Evolutionary conservation across 2,888 invertebrate genomes (phyloP).

Genomic region (Sinohyriopsis cumingii): DNA sequence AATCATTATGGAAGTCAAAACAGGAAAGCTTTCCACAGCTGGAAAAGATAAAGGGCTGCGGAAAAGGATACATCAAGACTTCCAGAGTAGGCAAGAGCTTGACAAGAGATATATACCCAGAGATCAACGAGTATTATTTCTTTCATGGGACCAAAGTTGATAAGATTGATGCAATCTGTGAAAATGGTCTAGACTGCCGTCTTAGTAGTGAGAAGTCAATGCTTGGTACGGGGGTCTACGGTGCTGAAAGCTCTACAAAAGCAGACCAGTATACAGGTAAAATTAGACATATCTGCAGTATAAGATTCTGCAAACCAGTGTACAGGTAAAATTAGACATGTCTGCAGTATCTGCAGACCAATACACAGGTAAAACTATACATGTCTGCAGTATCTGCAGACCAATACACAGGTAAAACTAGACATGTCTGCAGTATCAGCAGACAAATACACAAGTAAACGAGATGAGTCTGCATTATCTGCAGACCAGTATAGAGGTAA

Average conservation of each 20-base stretch:
- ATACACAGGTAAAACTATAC: constrained; percentile 34
- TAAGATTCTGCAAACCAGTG: constrained; percentile 38
- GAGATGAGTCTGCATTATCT: too few relatives aligned
- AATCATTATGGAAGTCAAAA: constrained; percentile 3
- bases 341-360: constrained; percentile 38
- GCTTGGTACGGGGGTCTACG: constrained; percentile 56
- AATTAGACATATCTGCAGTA: neutral
- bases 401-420: constrained; percentile 44
- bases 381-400: constrained; percentile 24
- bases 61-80: constrained; percentile 8
- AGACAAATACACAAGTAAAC: too few relatives aligned
- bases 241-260: constrained; percentile 55
- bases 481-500: too few relatives aligned
- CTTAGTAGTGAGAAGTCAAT: constrained; percentile 35
- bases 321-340: constrained; percentile 25
- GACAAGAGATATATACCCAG: constrained; percentile 27
- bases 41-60: constrained; percentile 11
- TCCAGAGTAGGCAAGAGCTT: constrained; percentile 9
- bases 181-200: constrained; percentile 46
- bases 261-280: constrained; percentile 57
- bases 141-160: constrained; percentile 56
- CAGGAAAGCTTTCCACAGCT: constrained; percentile 16
- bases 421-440: too few relatives aligned
- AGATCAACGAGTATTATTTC: constrained; percentile 51
- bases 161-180: constrained; percentile 33